Evolutionary conservation across 2,888 invertebrate genomes (phyloP), one percentile per base, ranked within the genome.

Genomic region (Pseudoips prasinana): DNA sequence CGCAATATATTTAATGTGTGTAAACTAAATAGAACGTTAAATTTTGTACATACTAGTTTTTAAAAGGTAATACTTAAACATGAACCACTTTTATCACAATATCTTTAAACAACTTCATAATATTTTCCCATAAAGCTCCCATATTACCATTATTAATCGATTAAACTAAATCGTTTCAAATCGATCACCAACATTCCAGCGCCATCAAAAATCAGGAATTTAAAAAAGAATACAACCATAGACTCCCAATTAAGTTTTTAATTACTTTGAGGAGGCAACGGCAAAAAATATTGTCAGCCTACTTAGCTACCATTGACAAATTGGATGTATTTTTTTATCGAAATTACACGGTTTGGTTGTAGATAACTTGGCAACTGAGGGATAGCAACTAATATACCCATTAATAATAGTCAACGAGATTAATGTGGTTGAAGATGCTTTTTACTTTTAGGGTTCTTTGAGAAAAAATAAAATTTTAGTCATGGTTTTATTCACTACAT

Each of bases 371-470:
- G 43, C 53, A 53, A 57, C 52, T 63, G 74, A 76, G 57, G 62
- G 68, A 73, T 70, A 62, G 55, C 33, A 36, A 41, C 52, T 79
- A 80, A 80, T 75, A 64, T 64, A 44, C 41, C 65, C 52, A 80
- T 80, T 78, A 74, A 77, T 76, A 67, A 46, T 39, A 53, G 64
- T 68, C 64, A 29, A 39, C 43, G 42, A 68, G 70, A 76, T 70
- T 67, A 64, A 67, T 63, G 45, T 34, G 18, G 7, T 33, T n/a
- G 9, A 29, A 43, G 32, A 35, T 23, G 26, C 17, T 22, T n/a
- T n/a, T n/a, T n/a, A 5, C 18, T 42, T 46, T 54, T 51, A 10
- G 38, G 35, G 31, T 26, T 33, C 34, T 20, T 4, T 33, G 1
- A 17, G 1, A 10, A 2, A 14, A 9, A 1, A 18, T n/a, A 18